phyloP scores from a whole-genome alignment of 1,140 invertebrate species.

The Oedothorax gibbosus region DNA sequence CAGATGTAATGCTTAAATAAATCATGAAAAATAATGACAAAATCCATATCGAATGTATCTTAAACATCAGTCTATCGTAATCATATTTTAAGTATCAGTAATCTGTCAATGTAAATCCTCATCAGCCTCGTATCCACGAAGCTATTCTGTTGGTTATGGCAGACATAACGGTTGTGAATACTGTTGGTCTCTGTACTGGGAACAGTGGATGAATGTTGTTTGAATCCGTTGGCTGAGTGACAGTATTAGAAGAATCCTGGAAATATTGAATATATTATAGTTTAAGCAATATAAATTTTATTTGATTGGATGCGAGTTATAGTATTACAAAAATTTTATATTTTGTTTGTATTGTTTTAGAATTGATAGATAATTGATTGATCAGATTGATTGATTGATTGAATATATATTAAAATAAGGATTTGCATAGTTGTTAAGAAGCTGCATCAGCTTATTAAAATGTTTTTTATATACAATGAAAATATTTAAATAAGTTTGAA shows the following conservation, averaged over 20 bases:
- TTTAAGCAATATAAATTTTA: not conserved
- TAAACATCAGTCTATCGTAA: too few species aligned
- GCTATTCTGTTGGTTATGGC: constrained; percentile 37
- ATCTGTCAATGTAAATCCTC: not conserved
- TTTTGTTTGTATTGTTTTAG: not conserved
- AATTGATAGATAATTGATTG: not conserved
- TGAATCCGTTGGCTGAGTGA: not conserved
- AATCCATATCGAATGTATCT: too few species aligned
- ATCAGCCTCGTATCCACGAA: constrained; percentile 39
- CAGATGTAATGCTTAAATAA: too few species aligned
- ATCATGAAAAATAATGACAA: too few species aligned
- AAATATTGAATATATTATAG: not conserved
- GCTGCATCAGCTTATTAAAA: too few species aligned
- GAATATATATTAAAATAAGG: not conserved
- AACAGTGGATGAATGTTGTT: constrained; percentile 35
- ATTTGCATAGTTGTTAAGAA: too few species aligned
- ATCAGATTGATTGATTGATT: not conserved
- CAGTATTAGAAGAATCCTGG: not conserved
- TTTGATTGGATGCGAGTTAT: not conserved
- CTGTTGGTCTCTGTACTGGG: constrained; percentile 49
- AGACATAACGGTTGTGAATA: constrained; percentile 18
- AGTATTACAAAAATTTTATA: not conserved
- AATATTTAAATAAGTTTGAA: too few species aligned
- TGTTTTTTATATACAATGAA: too few species aligned
- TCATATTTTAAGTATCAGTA: too few species aligned